These are phyloP conservation scores for Pluvianellus socialis DNA, from an alignment of 2,113 vertebrate genomes.

Conservation along the genomic window DNA sequence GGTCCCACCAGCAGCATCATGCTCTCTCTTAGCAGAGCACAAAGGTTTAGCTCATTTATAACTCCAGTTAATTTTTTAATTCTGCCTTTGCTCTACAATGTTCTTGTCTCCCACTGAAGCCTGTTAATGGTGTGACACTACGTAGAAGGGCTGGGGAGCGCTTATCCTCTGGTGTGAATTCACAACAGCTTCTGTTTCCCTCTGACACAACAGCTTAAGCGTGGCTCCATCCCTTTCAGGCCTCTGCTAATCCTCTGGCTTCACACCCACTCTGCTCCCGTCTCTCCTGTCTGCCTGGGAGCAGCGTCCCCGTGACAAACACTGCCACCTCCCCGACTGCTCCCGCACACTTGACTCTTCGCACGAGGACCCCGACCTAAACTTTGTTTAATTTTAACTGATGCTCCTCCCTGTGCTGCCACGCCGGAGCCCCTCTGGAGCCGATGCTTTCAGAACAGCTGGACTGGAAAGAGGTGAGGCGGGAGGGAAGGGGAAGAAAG, in stretches of 20 bases:
- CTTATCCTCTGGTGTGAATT: constrained; percentile 18
- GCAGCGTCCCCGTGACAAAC: background rate
- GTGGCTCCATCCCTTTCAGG: background rate
- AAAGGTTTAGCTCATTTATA: background rate
- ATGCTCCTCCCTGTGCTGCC: background rate
- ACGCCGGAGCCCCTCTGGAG: background rate
- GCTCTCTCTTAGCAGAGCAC: background rate
- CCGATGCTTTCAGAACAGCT: background rate
- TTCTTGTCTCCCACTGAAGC: background rate
- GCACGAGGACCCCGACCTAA: background rate
- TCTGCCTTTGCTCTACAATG: background rate
- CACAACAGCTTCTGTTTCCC: background rate
- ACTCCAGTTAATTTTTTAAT: background rate
- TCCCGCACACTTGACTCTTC: background rate
- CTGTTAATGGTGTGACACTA: background rate
- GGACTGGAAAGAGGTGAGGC: background rate
- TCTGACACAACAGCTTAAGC: background rate
- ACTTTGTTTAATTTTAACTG: background rate
- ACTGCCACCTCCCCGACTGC: background rate
- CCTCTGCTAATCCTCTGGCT: constrained; percentile 30
- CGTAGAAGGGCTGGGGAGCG: background rate
- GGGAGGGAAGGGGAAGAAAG: background rate
- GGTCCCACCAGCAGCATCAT: background rate
- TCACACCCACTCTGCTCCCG: background rate
- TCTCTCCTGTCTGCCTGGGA: fast-evolving